phyloP scores from a whole-genome alignment of 2,888 invertebrate genomes.

The Pherbina coryleti region DNA sequence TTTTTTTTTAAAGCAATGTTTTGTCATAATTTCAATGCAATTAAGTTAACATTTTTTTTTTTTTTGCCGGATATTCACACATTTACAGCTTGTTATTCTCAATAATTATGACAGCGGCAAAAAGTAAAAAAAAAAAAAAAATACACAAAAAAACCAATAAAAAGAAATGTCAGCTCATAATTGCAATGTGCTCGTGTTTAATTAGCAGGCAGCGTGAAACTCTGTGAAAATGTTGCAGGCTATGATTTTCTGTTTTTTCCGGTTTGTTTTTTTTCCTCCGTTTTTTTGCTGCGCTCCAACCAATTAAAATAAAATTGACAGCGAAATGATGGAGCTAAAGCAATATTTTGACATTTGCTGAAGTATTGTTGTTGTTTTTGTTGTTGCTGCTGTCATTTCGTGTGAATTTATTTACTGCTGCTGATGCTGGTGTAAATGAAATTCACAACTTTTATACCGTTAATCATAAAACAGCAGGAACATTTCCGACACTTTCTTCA shows the following conservation, averaged over 20 bases:
- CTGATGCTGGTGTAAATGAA: too few relatives aligned
- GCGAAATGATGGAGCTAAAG: neutral
- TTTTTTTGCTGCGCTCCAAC: neutral
- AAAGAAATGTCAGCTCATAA: neutral
- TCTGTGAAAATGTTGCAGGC: too few relatives aligned
- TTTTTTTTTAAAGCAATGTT: too few relatives aligned
- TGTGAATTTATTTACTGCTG: neutral
- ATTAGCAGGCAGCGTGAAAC: neutral
- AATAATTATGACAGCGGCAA: neutral
- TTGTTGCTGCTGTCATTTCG: neutral
- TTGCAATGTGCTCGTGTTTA: neutral
- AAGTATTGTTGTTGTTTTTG: neutral
- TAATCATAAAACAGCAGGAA: too few relatives aligned
- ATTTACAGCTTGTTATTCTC: neutral
- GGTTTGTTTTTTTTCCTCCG: too few relatives aligned
- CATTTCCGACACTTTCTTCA: too few relatives aligned
- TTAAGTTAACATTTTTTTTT: too few relatives aligned
- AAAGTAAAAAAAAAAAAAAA: neutral
- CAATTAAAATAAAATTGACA: conserved; percentile 18
- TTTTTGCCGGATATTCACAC: too few relatives aligned
- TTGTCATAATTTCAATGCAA: too few relatives aligned
- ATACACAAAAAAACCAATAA: neutral
- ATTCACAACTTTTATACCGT: too few relatives aligned
- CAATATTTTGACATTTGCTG: neutral
- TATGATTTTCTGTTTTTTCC: too few relatives aligned